Evolutionary conservation across 2,113 vertebrate genomes (phyloP), one percentile per base, ranked within the genome.

Genomic region (Dicentrarchus labrax): DNA sequence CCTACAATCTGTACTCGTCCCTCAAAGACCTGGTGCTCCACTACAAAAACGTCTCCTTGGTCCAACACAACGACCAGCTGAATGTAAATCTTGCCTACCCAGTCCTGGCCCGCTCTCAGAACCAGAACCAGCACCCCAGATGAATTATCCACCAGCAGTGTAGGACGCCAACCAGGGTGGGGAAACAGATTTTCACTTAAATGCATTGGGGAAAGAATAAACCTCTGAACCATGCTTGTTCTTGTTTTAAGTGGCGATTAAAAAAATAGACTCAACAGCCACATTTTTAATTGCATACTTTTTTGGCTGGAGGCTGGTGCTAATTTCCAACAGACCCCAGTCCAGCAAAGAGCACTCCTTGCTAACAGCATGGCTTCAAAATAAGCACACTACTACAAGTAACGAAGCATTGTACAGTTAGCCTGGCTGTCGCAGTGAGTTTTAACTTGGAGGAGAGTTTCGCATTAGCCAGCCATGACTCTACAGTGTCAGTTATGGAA

Each of bases 41-140:
- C 94, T 98, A 98, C 96, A 97, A 96, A 91, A 96, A 97, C 78
- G 96, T 96, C 0, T 98, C 97, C 2, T 95, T 98, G 80, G 96
- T 97, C 94, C 97, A 98, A 94, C 97, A 98, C 96, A 98, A 98
- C 2, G 97, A 98, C 89, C 97, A 97, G 4, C 96, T 98, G 88
- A 96, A 97, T 62, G 97, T 98, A 94, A 97, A 97, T 0, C 95
- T 98, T 24, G 97, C 97, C 30, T 96, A 96, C 91, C 97, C 97
- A 0, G 96, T 97, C 86, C 94, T 97, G 19, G 95, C 96, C 41
- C 87, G 86, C 80, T 93, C 92, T 41, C 96, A 92, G 86, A 93
- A 93, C 81, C 89, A 92, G 78, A 93, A 91, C 91, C 92, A 96
- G n/a, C 97, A 96, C 7, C 94, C 96, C 80, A 96, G 96, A 95